Conservation (phyloP, 2,888 invertebrate genomes). For the Platypus cylindrus region DNA sequence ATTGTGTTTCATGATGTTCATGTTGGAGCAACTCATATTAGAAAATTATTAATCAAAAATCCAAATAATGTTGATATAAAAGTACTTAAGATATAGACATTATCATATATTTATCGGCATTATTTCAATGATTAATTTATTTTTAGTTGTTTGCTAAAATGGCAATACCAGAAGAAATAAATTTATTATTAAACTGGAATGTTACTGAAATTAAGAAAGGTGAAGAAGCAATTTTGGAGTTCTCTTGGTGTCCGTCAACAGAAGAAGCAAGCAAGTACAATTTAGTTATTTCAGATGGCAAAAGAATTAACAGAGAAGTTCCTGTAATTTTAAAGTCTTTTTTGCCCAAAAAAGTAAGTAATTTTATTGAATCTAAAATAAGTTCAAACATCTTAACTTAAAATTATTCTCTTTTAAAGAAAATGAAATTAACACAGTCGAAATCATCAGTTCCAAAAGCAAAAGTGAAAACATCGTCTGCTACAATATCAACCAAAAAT, state of each 20-base stretch:
- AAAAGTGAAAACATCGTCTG: too few species aligned
- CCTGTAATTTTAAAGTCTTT: slow-evolving; percentile 49
- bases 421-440: too few species aligned
- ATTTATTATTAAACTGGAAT: slow-evolving; percentile 43
- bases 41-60: slow-evolving; percentile 45
- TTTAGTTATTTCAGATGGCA: slow-evolving; percentile 46
- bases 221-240: slow-evolving; percentile 40
- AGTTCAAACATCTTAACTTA: not conserved
- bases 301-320: slow-evolving; percentile 53
- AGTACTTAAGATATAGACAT: slow-evolving; percentile 31
- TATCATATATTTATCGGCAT: slow-evolving; percentile 1
- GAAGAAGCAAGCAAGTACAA: slow-evolving; percentile 49
- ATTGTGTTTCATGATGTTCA: slow-evolving; percentile 55
- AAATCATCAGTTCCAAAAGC: too few species aligned
- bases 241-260: slow-evolving; percentile 51
- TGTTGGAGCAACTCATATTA: slow-evolving; percentile 42
- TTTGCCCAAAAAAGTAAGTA: slow-evolving; percentile 24
- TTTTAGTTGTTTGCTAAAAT: slow-evolving; percentile 40
- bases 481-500: too few species aligned
- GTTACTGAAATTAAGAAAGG: slow-evolving; percentile 43
- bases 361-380: not conserved
- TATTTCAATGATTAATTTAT: slow-evolving; percentile 17
- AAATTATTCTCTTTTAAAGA: slow-evolving; percentile 1
- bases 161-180: slow-evolving; percentile 43
- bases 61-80: slow-evolving; percentile 37